These are phyloP conservation scores for Pogonocherus hispidulus DNA, from an alignment of 2,888 invertebrate species.

Conservation along the genomic window DNA sequence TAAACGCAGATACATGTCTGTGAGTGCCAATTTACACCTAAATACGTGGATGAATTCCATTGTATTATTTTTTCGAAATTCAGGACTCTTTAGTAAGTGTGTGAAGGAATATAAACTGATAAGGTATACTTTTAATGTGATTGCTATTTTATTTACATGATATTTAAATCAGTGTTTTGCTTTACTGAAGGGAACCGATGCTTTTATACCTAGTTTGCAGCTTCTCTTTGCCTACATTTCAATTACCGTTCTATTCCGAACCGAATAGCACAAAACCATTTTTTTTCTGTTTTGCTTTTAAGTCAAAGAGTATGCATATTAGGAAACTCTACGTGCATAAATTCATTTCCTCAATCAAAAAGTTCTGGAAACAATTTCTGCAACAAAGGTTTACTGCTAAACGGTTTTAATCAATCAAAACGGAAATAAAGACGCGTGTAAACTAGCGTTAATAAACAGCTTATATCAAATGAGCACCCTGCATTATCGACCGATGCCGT, in stretches of 20 bases:
- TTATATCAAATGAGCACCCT: conserved; percentile 1
- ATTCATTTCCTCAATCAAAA: neutral
- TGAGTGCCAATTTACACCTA: too few species aligned
- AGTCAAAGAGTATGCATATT: neutral
- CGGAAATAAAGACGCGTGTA: conserved; percentile 7
- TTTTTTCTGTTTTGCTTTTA: neutral
- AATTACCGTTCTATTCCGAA: neutral
- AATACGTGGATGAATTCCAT: too few species aligned
- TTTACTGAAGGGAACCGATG: too few species aligned
- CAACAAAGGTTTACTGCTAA: neutral
- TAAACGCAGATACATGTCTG: too few species aligned
- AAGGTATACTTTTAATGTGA: too few species aligned
- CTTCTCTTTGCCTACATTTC: neutral
- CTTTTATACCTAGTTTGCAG: too few species aligned
- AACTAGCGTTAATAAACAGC: conserved; percentile 8
- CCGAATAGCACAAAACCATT: neutral
- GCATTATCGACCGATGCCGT: conserved; percentile 1
- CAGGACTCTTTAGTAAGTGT: too few species aligned
- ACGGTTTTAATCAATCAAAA: conserved; percentile 7
- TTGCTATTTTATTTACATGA: too few species aligned
- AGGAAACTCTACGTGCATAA: neutral
- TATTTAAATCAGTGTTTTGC: too few species aligned
- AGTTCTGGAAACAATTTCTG: neutral
- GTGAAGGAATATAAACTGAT: too few species aligned
- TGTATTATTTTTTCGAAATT: too few species aligned